Evolutionary conservation across 2,113 vertebrate genomes (phyloP).

Genomic region (Petromus typicus): DNA sequence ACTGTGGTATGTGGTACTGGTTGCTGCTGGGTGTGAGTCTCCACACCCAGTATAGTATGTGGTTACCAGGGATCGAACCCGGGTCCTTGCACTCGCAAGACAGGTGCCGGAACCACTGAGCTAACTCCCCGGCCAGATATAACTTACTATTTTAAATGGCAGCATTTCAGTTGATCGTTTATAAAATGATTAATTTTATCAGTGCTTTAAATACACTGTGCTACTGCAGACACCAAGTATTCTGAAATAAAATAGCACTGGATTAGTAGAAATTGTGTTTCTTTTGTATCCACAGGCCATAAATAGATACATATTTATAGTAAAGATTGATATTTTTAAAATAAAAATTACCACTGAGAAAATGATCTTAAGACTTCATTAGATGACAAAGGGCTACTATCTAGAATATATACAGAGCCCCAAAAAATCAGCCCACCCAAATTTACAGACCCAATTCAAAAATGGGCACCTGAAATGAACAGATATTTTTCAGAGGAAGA

Average conservation of each 20-base stretch:
- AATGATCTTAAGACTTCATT: constrained; percentile 1
- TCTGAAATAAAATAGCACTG: constrained; percentile 53
- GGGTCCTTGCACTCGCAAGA: too few species aligned
- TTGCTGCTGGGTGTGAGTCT: too few species aligned
- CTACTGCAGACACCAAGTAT: not conserved
- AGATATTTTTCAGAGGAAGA: too few species aligned
- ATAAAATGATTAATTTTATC: not conserved
- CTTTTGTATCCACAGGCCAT: not conserved
- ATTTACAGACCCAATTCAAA: too few species aligned
- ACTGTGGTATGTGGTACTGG: too few species aligned
- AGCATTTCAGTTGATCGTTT: not conserved
- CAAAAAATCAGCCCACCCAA: too few species aligned
- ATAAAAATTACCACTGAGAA: not conserved
- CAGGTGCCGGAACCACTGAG: too few species aligned
- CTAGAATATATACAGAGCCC: too few species aligned
- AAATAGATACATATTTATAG: constrained; percentile 14
- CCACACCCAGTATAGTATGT: too few species aligned
- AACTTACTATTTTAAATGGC: constrained; percentile 16
- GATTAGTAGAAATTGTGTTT: not conserved
- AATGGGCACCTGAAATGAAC: too few species aligned
- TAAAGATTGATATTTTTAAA: not conserved
- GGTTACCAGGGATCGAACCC: too few species aligned
- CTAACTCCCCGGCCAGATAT: not conserved
- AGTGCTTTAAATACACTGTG: constrained; percentile 20
- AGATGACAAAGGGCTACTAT: too few species aligned